Evolutionary conservation across 2,797 vertebrate genomes (phyloP).

Genomic region (Falco concolor): DNA sequence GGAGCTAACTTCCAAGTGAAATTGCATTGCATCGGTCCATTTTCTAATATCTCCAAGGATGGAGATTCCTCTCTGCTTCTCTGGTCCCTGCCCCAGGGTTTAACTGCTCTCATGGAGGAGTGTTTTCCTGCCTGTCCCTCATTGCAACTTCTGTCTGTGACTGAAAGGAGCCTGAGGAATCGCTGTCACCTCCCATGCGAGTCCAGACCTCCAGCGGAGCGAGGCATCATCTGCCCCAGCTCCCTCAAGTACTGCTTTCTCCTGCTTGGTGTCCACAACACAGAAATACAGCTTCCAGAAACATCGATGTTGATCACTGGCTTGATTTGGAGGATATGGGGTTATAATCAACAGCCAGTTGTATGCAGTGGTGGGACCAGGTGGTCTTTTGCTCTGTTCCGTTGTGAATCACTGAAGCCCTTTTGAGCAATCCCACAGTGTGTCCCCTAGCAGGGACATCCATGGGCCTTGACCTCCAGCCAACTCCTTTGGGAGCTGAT

Average conservation of each 20-base stretch:
- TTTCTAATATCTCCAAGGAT: neutral
- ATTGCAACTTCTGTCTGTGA: neutral
- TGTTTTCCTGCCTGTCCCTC: neutral
- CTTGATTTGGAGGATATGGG: neutral
- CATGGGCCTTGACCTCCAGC: rapidly evolving
- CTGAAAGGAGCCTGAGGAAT: neutral
- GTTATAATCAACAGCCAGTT: neutral
- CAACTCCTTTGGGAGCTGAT: neutral
- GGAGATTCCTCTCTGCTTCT: neutral
- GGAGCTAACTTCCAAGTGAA: neutral
- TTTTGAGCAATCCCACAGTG: neutral
- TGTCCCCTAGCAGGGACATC: neutral
- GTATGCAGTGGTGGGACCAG: neutral
- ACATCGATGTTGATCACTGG: neutral
- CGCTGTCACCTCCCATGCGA: rapidly evolving
- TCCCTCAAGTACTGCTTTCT: neutral
- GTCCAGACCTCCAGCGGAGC: neutral
- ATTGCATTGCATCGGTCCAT: rapidly evolving
- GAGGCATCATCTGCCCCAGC: neutral
- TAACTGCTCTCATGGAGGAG: rapidly evolving
- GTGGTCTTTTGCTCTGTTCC: neutral
- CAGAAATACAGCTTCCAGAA: neutral
- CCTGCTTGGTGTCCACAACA: neutral
- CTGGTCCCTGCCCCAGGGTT: neutral
- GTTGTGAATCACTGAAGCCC: neutral